Conservation (phyloP, 2,113 vertebrate species). For the Ophthalmolycus amberensis region DNA sequence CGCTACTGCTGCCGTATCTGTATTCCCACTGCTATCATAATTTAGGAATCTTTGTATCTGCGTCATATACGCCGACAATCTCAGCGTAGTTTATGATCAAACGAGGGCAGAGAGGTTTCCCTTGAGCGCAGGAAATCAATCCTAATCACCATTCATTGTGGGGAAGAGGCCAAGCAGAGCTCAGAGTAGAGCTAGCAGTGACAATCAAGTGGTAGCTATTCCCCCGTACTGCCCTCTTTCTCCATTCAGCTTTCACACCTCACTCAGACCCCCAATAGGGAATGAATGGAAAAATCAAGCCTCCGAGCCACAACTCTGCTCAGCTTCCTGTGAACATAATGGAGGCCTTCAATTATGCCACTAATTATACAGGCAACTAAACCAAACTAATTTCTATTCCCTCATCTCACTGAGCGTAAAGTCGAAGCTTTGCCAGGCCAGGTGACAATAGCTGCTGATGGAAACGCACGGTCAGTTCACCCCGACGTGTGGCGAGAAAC, state of each 20-base stretch:
- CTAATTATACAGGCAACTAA: slow-evolving; percentile 75
- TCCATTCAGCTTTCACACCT: slow-evolving; percentile 52
- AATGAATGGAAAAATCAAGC: slow-evolving; percentile 62
- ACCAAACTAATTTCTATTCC: slow-evolving; percentile 61
- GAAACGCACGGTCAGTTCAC: slow-evolving; percentile 4
- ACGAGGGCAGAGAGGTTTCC: slow-evolving; percentile 5
- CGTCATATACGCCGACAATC: slow-evolving; percentile 27
- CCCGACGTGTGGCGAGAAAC: slow-evolving; percentile 12
- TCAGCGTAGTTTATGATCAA: slow-evolving; percentile 14
- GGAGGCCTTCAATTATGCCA: slow-evolving; percentile 77
- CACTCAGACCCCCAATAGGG: slow-evolving; percentile 13
- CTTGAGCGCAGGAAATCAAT: slow-evolving; percentile 46
- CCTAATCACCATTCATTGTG: slow-evolving; percentile 48
- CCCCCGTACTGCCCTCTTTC: slow-evolving; percentile 14
- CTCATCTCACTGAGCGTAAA: slow-evolving; percentile 35
- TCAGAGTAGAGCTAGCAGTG: slow-evolving; percentile 20
- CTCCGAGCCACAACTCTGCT: slow-evolving; percentile 59
- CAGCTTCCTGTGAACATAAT: slow-evolving; percentile 67
- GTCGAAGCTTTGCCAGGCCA: slow-evolving; percentile 22
- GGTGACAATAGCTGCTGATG: slow-evolving; percentile 41
- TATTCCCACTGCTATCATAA: slow-evolving; percentile 34
- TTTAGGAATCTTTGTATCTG: slow-evolving; percentile 22
- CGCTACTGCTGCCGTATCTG: background rate
- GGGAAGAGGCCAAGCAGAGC: slow-evolving; percentile 2
- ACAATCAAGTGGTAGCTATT: slow-evolving; percentile 43